These are phyloP conservation scores for Clarias fuscus DNA, from an alignment of 2,797 vertebrate genomes.

Conservation along the genomic window DNA sequence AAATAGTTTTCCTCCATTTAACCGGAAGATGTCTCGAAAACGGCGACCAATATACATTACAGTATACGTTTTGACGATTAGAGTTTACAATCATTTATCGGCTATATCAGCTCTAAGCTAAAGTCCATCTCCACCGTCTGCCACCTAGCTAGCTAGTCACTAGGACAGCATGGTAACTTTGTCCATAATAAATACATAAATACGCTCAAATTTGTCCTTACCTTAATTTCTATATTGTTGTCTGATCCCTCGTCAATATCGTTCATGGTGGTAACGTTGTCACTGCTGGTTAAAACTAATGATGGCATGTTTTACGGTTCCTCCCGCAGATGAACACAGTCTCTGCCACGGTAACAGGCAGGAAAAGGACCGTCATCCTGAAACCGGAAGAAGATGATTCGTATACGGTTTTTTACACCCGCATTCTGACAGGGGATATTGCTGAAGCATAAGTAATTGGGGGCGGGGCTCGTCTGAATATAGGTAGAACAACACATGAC, in stretches of 20 bases:
- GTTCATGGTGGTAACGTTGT: background rate
- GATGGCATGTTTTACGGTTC: slow-evolving; percentile 16
- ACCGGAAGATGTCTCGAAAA: no score
- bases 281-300: background rate
- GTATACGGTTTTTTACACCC: background rate
- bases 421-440: background rate
- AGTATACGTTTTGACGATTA: background rate
- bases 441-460: no score
- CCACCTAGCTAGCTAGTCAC: background rate
- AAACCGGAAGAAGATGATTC: background rate
- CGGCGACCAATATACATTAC: background rate
- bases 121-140: background rate
- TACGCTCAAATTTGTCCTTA: background rate
- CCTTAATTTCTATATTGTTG: slow-evolving; percentile 6
- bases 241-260: background rate
- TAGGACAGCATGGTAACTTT: no score
- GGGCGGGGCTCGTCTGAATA: slow-evolving; percentile 3
- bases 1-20: background rate
- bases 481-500: background rate
- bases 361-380: slow-evolving; percentile 27
- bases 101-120: background rate
- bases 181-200: background rate
- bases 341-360: slow-evolving; percentile 23
- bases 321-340: slow-evolving; percentile 18
- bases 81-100: background rate